These are phyloP conservation scores for Xanthostigma xanthostigma DNA, from an alignment of 2,888 invertebrate genomes.

Conservation along the genomic window DNA sequence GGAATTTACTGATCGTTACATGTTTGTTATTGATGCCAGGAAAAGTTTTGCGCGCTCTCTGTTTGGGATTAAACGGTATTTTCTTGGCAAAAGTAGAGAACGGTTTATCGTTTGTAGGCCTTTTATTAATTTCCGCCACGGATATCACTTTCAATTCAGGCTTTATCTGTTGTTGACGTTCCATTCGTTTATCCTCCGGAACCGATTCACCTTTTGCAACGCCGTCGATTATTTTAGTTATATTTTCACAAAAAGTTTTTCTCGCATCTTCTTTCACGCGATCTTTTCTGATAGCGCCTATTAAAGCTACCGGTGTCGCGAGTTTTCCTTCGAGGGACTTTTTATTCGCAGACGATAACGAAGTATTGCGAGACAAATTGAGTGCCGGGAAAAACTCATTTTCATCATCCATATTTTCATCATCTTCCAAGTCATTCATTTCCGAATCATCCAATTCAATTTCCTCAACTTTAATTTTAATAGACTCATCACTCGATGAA, in stretches of 20 bases:
- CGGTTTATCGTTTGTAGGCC: neutral
- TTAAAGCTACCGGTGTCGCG: neutral
- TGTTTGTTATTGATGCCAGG: neutral
- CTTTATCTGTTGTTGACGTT: neutral
- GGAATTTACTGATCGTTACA: neutral
- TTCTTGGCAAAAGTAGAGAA: too few species aligned
- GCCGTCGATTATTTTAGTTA: slow-evolving; percentile 4
- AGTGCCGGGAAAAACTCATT: slow-evolving; percentile 2
- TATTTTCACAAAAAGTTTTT: neutral
- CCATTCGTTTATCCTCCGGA: slow-evolving; percentile 5
- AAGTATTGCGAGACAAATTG: slow-evolving; percentile 2
- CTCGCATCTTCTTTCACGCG: neutral
- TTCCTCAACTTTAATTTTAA: too few species aligned
- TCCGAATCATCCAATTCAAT: too few species aligned
- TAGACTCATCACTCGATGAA: too few species aligned
- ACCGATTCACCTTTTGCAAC: slow-evolving; percentile 5
- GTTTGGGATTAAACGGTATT: neutral
- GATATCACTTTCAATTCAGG: slow-evolving; percentile 4
- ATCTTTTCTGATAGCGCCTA: neutral
- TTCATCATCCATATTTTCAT: too few species aligned
- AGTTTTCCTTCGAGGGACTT: neutral
- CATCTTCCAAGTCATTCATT: too few species aligned
- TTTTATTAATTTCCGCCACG: slow-evolving; percentile 3
- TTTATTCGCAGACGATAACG: neutral
- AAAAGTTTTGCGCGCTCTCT: slow-evolving; percentile 2